Base-by-base conservation (phyloP, 2,113 vertebrate species). In the Octodon degus region DNA sequence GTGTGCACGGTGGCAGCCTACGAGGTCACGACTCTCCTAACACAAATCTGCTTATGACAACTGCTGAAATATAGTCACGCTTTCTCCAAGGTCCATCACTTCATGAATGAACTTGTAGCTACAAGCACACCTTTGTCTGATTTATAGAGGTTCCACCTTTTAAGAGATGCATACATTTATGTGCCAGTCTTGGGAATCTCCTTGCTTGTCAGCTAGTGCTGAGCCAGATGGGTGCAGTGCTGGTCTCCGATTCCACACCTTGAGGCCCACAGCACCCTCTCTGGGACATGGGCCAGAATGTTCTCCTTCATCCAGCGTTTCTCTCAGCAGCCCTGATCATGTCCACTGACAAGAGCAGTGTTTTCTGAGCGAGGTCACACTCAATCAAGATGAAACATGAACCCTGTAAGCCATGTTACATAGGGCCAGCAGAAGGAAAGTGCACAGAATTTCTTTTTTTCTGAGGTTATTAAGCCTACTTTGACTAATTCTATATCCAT, bases 31-130 rank as follows among this genome's bases (percentile, higher is more conserved):
- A 81, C 94, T 72, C 93, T 96, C 74, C 94, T 96, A 98, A 97
- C 98, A 97, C 98, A 97, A 97, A 97, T 60, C 96, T 90, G 91
- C 90, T 97, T 96, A 90, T 97, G 98, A 97, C 97, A 96, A 95
- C 67, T 96, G 93, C 97, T 95, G 86, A 95, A 96, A 98, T 95
- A 89, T 96, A 96, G 92, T 97, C 82, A 97, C 96, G 96, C 92
- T 68, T 40, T 97, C 97, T 97, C 97, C 97, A 90, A 98, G 98
- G 97, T 85, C 98, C 97, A 96, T 95, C 30, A 19, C 90, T 93
- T 97, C 96, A 93, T 90, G 97, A 97, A 97, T 94, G 97, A 98
- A 96, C 85, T 96, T 1, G 0, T 74, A 96, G 94, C 93, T 94
- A 95, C n/a, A 83, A 85, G 92, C 92, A 76, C 94, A 97, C 96